Conservation (phyloP, 2,797 vertebrate species). For the Micrastur ruficollis region DNA sequence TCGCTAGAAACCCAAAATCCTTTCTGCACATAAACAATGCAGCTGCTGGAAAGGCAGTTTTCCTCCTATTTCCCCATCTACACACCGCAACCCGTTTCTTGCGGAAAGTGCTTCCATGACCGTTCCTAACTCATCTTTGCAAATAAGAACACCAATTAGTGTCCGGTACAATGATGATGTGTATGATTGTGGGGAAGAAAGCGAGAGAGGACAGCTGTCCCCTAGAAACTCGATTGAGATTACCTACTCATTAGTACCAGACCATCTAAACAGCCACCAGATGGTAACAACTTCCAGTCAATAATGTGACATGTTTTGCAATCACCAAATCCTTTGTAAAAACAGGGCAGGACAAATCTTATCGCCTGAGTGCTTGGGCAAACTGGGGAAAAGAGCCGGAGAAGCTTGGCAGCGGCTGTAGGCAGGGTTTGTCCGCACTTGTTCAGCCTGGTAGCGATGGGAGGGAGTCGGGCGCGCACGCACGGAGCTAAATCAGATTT, state of each 20-base stretch:
- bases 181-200: neutral
- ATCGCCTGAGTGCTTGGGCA: neutral
- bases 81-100: neutral
- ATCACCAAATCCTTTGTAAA: conserved; percentile 45
- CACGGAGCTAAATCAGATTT: neutral
- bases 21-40: neutral
- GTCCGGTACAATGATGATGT: neutral
- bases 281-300: conserved; percentile 54
- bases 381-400: neutral
- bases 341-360: conserved; percentile 34
- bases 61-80: neutral
- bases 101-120: neutral
- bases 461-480: fast-evolving
- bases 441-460: neutral
- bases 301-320: conserved; percentile 37
- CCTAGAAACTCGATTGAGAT: neutral
- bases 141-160: neutral
- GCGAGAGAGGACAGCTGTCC: neutral
- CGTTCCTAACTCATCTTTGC: neutral
- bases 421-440: neutral
- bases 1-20: neutral
- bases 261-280: conserved; percentile 31
- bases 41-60: neutral
- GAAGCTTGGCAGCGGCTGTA: neutral
- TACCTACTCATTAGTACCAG: conserved; percentile 29